These are phyloP conservation scores for Xanthorhoe designata DNA, from an alignment of 2,888 invertebrate genomes.

Conservation along the genomic window DNA sequence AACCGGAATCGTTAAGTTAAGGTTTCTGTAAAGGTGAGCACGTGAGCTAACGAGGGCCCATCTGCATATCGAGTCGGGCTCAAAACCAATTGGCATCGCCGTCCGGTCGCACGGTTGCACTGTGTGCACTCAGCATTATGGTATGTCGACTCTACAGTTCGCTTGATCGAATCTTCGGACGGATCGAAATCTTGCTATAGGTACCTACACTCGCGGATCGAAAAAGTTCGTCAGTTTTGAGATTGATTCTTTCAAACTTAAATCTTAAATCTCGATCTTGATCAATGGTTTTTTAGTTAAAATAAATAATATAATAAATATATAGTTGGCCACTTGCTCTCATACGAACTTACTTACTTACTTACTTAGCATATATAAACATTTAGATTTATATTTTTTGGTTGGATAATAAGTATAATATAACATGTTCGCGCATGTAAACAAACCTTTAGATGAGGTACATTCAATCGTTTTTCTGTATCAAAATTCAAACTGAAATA, in stretches of 20 bases:
- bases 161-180: background rate
- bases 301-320: too few relatives aligned
- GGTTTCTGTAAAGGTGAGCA: slow-evolving; percentile 41
- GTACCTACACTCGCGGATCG: too few relatives aligned
- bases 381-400: too few relatives aligned
- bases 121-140: slow-evolving; percentile 42
- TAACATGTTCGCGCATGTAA: background rate
- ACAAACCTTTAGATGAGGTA: background rate
- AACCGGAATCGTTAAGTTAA: slow-evolving; percentile 40
- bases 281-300: too few relatives aligned
- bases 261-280: too few relatives aligned
- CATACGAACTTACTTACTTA: too few relatives aligned
- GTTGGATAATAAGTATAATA: too few relatives aligned
- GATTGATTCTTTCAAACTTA: too few relatives aligned
- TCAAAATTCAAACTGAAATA: slow-evolving; percentile 33
- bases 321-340: too few relatives aligned
- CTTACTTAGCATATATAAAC: too few relatives aligned
- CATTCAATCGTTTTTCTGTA: slow-evolving; percentile 27
- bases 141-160: slow-evolving; percentile 21
- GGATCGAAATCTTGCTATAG: background rate
- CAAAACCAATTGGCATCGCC: slow-evolving; percentile 44
- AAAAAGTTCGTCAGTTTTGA: background rate
- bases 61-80: slow-evolving; percentile 52
- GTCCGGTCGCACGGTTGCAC: slow-evolving; percentile 33
- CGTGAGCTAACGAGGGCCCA: slow-evolving; percentile 50